phyloP scores from a whole-genome alignment of 37 sponge, comb jelly and placozoan species.

The Geodia barretti region DNA sequence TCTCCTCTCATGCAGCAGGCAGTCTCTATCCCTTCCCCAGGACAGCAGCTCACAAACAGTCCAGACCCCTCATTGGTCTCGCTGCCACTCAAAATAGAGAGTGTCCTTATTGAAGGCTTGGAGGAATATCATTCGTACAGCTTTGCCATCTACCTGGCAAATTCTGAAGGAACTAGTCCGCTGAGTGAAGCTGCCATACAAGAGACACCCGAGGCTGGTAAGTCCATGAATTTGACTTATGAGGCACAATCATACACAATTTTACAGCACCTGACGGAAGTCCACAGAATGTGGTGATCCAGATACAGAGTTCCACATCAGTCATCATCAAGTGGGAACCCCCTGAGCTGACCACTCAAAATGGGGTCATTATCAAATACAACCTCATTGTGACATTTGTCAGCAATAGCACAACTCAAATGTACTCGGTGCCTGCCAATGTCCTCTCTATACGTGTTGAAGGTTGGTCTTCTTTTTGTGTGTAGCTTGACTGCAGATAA shows the following conservation, averaged over 20 bases:
- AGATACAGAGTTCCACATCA: neutral
- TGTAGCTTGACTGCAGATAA: too few species aligned
- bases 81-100: neutral
- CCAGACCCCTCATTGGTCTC: neutral
- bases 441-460: neutral
- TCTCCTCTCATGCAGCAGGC: neutral
- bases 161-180: neutral
- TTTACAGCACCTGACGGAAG: neutral
- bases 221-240: neutral
- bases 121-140: conserved; percentile 2
- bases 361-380: conserved; percentile 1
- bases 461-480: too few species aligned
- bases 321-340: conserved; percentile 17
- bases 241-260: neutral
- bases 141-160: neutral
- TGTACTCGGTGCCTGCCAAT: neutral
- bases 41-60: neutral
- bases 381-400: neutral
- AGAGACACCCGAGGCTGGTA: conserved; percentile 16
- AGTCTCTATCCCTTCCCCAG: neutral
- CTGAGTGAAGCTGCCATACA: neutral
- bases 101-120: neutral
- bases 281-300: neutral
- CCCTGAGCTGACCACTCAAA: neutral
- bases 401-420: neutral